phyloP scores from a whole-genome alignment of 2,113 vertebrate species.

The Heloderma charlesbogerti region DNA sequence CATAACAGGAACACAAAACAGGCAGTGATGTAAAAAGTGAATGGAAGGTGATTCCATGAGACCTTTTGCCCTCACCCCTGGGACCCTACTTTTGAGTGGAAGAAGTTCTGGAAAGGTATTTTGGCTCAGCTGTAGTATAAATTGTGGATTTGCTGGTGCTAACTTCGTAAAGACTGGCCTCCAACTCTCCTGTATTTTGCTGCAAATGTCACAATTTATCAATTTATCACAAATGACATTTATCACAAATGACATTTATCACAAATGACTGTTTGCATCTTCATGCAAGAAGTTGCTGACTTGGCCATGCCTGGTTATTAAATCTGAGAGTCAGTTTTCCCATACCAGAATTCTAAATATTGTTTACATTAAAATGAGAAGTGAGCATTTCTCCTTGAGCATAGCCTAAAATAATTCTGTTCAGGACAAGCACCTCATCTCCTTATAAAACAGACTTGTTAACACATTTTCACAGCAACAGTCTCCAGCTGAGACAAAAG shows the following conservation, averaged over 20 bases:
- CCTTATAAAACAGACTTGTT: neutral
- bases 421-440: neutral
- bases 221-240: neutral
- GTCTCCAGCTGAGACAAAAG: neutral
- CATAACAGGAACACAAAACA: neutral
- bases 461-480: neutral
- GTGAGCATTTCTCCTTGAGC: neutral
- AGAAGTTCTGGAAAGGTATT: neutral
- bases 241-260: neutral
- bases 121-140: neutral
- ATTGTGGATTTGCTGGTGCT: neutral
- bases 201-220: neutral
- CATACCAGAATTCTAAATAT: neutral
- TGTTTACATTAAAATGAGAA: neutral
- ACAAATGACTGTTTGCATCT: neutral
- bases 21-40: neutral
- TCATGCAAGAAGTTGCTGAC: neutral
- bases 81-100: neutral
- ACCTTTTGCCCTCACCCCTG: neutral
- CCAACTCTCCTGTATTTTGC: neutral
- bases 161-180: neutral
- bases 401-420: neutral
- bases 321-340: neutral
- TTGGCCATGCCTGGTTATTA: neutral
- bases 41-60: neutral